A percentile compares a stretch with the other conserved stretches of the same genome.
Evolutionary conservation across 2,888 invertebrate genomes (phyloP).

Genomic region (Meandrusa payeni): DNA sequence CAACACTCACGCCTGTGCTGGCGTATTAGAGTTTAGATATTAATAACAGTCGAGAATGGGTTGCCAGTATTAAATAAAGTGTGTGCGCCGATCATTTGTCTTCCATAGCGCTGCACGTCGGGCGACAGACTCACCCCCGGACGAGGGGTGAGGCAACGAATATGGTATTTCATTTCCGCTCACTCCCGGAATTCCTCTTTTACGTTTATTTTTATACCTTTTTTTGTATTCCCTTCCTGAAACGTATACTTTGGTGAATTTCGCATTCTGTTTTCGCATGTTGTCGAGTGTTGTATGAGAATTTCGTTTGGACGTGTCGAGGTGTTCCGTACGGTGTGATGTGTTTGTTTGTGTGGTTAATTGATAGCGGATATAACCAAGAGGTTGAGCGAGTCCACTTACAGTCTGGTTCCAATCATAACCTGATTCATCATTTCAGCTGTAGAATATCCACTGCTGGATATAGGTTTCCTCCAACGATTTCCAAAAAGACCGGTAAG

Average conservation of each 20-base stretch:
- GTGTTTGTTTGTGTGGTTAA: too few species aligned
- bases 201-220: slow-evolving; percentile 72
- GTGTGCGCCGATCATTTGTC: slow-evolving; percentile 20
- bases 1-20: too few species aligned
- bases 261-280: slow-evolving; percentile 41
- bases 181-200: slow-evolving; percentile 54
- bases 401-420: too few species aligned
- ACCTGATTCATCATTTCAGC: too few species aligned
- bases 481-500: too few species aligned
- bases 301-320: slow-evolving; percentile 20
- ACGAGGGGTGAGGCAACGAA: slow-evolving; percentile 50
- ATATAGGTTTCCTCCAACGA: too few species aligned
- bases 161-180: slow-evolving; percentile 71
- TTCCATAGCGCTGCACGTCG: slow-evolving; percentile 7
- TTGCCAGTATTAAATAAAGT: slow-evolving; percentile 19
- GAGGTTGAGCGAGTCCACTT: too few species aligned
- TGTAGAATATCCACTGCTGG: too few species aligned
- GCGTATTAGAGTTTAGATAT: too few species aligned
- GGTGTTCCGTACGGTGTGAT: too few species aligned
- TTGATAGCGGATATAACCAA: too few species aligned
- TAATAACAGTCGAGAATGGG: too few species aligned
- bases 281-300: slow-evolving; percentile 29
- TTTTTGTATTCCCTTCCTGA: slow-evolving; percentile 76
- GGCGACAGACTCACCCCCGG: slow-evolving; percentile 7
- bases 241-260: slow-evolving; percentile 66